phyloP scores from a whole-genome alignment of 2,113 vertebrate species.

The Chionomys nivalis region DNA sequence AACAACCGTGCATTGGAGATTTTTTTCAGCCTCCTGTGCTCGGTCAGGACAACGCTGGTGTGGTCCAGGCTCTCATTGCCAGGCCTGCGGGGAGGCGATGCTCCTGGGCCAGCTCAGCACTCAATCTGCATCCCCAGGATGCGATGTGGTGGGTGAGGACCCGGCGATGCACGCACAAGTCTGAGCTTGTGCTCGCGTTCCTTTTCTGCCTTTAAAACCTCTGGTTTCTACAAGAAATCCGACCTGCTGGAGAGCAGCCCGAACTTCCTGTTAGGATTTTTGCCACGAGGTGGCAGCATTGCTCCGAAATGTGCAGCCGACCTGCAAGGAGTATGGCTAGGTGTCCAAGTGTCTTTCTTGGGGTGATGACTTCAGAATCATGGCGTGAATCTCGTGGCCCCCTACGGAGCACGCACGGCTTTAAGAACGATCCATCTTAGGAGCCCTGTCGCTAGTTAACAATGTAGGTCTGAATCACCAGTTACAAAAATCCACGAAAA shows the following conservation, averaged over 20 bases:
- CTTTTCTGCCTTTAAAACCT: not conserved
- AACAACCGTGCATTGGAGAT: accelerated
- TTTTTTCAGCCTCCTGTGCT: not conserved
- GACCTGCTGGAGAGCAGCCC: accelerated
- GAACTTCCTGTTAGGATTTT: accelerated
- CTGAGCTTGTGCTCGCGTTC: too few relatives aligned
- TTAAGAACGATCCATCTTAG: not conserved
- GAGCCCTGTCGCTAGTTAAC: not conserved
- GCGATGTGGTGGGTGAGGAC: not conserved
- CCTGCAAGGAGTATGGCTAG: accelerated
- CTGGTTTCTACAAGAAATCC: not conserved
- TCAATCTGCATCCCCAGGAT: not conserved
- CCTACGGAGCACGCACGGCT: too few relatives aligned
- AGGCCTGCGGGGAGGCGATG: not conserved
- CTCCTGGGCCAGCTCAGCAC: too few relatives aligned
- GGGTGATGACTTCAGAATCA: not conserved
- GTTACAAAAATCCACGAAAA: not conserved
- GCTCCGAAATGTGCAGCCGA: slow-evolving; percentile 47
- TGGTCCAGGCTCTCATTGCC: accelerated
- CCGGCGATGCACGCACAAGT: too few relatives aligned
- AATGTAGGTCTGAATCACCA: not conserved
- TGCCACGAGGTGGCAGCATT: slow-evolving; percentile 85
- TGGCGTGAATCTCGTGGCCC: not conserved
- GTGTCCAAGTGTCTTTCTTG: not conserved
- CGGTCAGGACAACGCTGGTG: accelerated